Base-by-base conservation (phyloP, 2,797 vertebrate species). In the Cottoperca gobio region DNA sequence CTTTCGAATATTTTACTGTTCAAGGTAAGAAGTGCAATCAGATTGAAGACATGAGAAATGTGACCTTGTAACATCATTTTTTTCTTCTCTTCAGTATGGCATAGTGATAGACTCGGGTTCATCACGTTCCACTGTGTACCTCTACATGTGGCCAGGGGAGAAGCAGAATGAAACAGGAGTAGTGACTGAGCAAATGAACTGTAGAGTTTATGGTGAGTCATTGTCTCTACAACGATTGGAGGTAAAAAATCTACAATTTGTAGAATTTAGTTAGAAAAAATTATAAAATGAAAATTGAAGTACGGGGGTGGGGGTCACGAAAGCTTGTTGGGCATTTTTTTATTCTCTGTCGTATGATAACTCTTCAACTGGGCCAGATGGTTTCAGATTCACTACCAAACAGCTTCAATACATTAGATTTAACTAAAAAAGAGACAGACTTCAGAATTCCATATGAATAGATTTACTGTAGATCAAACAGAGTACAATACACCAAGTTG, bases 51-150 rank as follows among this genome's bases (percentile, higher is more conserved):
- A 37, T 68, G 0, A 45, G 67, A 74, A 57, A 57, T 28, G 26
- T 33, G 12, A 43, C 61, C 5, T 24, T 45, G 8, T 55, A 39
- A 58, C 11, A 6, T 53, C 2, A 10, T 46, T 62, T 17, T 3
- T 42, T 5, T 48, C 71, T 14, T 69, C 16, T 76, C 19, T 66
- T n/a, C 78, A 99, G 98, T 99, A 97, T 64, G 98, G 98, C 31
- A 95, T 99, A 42, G 98, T 99, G 54, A 93, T 99, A 65, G 98
- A 99, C 69, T 95, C 97, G 0, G 98, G 98, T 31, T 99, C 98
- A 6, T 97, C 98, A 53, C 95, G 96, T 14, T 99, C 98, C 35
- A 98, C 90, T 0, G 85, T 97, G 35, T 97, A 97, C 0, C 90
- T 99, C 57, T 99, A 99, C 26, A 86, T 96, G 79, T 99, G 98